Base-by-base conservation (phyloP, 2,797 vertebrate species). In the Crocidura indochinensis region DNA sequence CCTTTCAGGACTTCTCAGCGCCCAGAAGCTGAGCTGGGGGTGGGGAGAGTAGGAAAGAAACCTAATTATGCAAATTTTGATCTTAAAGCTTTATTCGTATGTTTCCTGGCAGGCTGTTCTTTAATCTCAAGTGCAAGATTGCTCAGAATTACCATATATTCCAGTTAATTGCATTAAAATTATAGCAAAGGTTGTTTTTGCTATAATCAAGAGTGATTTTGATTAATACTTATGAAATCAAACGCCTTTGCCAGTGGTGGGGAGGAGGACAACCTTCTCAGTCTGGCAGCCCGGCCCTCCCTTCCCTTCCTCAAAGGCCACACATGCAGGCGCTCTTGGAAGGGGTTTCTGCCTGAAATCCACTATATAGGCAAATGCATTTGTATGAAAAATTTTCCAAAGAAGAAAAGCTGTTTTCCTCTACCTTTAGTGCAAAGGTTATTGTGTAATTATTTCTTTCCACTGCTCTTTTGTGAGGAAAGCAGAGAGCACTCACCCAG, bases 11-110 rank as follows among this genome's bases (percentile, higher is more conserved):
- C 8, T 90, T 92, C 74, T 92, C 17, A 6, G 51, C 86, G 76
- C 84, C 47, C 62, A 69, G 56, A 87, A 64, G 65, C 86, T 80
- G 47, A 8, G 38, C 17, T 69, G 46, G 94, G 84, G 83, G 90
- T 83, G 49, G 81, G 87, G 64, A 69, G 82, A 67, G 17, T 44
- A 53, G 83, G 68, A 47, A 91, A 95, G 91, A 93, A 94, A 95
- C 96, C 97, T 98, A 97, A 98, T 98, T 98, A 98, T 97, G 97
- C 97, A 98, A 98, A 98, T 98, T 97, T 96, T 97, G 96, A 97
- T 98, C 96, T 97, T 98, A 97, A 97, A 96, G 97, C 96, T 97
- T 97, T 97, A 97, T 97, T 98, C 97, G 14, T 97, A 94, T 97
- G 96, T 97, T 98, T 98, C 97, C 97, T 98, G 98, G 97, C 97